Evolutionary conservation across 2,888 invertebrate species (phyloP), one percentile per base, ranked within the genome.

Genomic region (Lapara coniferarum): DNA sequence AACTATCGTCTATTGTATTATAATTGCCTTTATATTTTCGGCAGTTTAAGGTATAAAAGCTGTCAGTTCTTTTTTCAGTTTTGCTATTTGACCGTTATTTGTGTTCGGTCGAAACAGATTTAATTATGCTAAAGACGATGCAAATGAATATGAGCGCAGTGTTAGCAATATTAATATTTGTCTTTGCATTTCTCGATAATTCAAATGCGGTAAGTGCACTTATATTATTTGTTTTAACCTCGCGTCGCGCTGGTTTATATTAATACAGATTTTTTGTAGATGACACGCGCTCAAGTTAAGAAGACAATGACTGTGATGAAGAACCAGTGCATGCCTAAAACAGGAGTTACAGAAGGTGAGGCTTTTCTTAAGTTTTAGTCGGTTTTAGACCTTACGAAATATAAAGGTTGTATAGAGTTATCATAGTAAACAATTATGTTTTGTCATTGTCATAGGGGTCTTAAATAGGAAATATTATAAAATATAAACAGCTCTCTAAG

Each of bases 311-410:
- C 91, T 66, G 78, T 95, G 12, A 91, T 96, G 81, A 92, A 96
- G 69, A 95, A 95, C 67, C 93, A 95, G 44, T 96, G 96, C 73
- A 84, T 94, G 75, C 93, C 95, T 13, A 96, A 96, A 87, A 89
- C 88, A 55, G 94, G 94, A 72, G 91, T 92, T 0, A 86, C 92
- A 10, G 87, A 93, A 81, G 95, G 95, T 95, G 55, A 55, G 19
- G 19, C 19, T 55, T 19, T 19, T 10, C 10, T 5, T 25, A 25
- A 25, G 25, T 25, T 25, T 25, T 25, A 25, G 25, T 25, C 25
- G 25, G 25, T 25, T 25, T 25, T 25, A 25, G 25, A 25, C 25
- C 25, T 25, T 25, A 25, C 25, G 25, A 25, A 25, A 25, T 25
- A 25, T 25, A 25, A 25, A 25, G 25, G 25, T 25, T 25, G 25